Evolutionary conservation across 1,140 invertebrate genomes (phyloP).

Genomic region (Aphidius ervi): DNA sequence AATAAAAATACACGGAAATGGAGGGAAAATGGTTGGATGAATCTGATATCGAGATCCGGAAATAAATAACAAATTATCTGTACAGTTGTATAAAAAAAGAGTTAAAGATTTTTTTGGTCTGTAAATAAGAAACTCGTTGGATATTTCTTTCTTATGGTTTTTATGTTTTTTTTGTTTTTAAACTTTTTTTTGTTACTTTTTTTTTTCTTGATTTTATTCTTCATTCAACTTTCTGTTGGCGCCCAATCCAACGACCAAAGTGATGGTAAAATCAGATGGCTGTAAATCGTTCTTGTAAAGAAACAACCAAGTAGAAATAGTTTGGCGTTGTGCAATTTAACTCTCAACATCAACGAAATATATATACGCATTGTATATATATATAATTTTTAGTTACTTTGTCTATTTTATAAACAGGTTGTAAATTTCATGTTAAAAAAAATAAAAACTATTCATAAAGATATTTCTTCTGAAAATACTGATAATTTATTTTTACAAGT

Average conservation of each 20-base stretch:
- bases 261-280: constrained; percentile 41
- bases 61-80: constrained; percentile 36
- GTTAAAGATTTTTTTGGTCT: constrained; percentile 25
- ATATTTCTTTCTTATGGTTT: constrained; percentile 13
- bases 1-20: constrained; percentile 7
- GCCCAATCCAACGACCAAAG: constrained; percentile 17
- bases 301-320: constrained; percentile 23
- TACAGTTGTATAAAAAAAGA: constrained; percentile 14
- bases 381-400: no score
- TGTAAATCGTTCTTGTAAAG: constrained; percentile 40
- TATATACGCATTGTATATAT: no score
- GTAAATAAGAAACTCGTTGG: constrained; percentile 36
- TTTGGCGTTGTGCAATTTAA: constrained; percentile 22
- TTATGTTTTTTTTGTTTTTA: constrained; percentile 17
- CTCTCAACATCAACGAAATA: no score
- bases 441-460: no score
- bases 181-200: constrained; percentile 9
- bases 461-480: no score
- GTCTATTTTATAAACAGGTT: no score
- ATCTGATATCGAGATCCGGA: constrained; percentile 20
- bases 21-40: constrained; percentile 14
- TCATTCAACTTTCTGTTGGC: neutral
- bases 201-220: constrained; percentile 2
- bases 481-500: no score
- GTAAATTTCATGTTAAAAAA: no score